These are phyloP conservation scores for Spicauda simplicius DNA, from an alignment of 2,888 invertebrate species.

Conservation along the genomic window DNA sequence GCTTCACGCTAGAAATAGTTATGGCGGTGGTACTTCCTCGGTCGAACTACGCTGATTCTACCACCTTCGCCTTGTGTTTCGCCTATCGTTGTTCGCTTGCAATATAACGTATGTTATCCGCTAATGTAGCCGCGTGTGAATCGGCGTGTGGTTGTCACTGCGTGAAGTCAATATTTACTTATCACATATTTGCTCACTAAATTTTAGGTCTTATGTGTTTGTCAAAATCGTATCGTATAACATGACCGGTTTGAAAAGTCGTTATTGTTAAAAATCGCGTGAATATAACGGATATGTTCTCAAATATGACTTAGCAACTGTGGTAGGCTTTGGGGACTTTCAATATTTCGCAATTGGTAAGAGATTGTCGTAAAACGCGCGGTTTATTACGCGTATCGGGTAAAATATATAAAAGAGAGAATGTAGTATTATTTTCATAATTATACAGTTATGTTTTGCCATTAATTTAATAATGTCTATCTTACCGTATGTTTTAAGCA, in stretches of 20 bases:
- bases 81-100: background rate
- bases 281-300: slow-evolving; percentile 14
- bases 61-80: background rate
- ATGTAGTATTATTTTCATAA: too few relatives aligned
- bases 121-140: background rate
- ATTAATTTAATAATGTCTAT: too few relatives aligned
- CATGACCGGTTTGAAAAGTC: slow-evolving; percentile 10
- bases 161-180: slow-evolving; percentile 22
- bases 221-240: slow-evolving; percentile 24
- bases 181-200: slow-evolving; percentile 25
- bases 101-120: background rate
- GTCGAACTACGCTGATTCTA: too few relatives aligned
- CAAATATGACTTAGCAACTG: background rate
- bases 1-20: too few relatives aligned
- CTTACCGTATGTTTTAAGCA: too few relatives aligned
- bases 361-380: background rate
- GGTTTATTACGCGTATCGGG: background rate
- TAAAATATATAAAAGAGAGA: background rate
- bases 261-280: slow-evolving; percentile 20
- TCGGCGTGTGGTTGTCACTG: slow-evolving; percentile 26
- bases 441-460: too few relatives aligned
- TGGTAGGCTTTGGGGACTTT: background rate
- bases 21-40: too few relatives aligned
- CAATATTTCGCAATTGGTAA: background rate
- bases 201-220: slow-evolving; percentile 23